Conservation (phyloP, 2,113 vertebrate genomes). For the Marcusenius ussheri region DNA sequence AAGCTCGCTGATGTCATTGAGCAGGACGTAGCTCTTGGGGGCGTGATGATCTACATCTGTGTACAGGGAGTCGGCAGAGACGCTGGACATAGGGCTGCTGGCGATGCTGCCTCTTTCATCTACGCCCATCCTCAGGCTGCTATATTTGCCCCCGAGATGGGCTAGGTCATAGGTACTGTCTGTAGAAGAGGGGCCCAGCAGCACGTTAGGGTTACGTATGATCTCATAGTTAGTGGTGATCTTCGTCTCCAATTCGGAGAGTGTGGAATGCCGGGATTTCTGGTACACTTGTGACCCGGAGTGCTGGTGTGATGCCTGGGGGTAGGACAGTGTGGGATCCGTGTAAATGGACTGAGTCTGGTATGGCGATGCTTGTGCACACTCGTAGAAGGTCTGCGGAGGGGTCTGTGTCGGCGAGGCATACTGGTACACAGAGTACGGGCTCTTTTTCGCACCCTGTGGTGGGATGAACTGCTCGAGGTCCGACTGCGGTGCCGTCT, state of each 20-base stretch:
- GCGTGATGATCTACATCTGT: slow-evolving; percentile 86
- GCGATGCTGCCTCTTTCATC: slow-evolving; percentile 82
- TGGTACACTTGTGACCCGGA: slow-evolving; percentile 50
- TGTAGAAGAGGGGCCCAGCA: slow-evolving; percentile 67
- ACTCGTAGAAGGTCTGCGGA: slow-evolving; percentile 79
- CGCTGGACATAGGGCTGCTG: slow-evolving; percentile 83
- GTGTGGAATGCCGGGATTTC: slow-evolving; percentile 79
- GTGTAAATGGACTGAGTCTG: slow-evolving; percentile 87
- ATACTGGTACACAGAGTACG: slow-evolving; percentile 87
- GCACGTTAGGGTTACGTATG: slow-evolving; percentile 78
- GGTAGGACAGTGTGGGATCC: slow-evolving; percentile 84
- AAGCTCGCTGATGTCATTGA: slow-evolving; percentile 93
- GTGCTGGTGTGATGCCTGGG: slow-evolving; percentile 77
- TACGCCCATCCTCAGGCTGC: slow-evolving; percentile 78
- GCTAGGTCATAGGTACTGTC: slow-evolving; percentile 73
- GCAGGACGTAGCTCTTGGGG: slow-evolving; percentile 81
- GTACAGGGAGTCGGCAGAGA: slow-evolving; percentile 91
- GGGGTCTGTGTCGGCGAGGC: slow-evolving; percentile 62
- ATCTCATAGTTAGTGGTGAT: slow-evolving; percentile 83
- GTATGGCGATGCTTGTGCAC: slow-evolving; percentile 77
- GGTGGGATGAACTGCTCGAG: slow-evolving; percentile 85
- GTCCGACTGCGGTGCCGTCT: slow-evolving; percentile 88
- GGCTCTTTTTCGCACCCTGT: slow-evolving; percentile 76
- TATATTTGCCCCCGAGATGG: slow-evolving; percentile 84
- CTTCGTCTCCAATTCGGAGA: slow-evolving; percentile 85